phyloP scores from a whole-genome alignment of 2,797 vertebrate genomes.

The Spinus olivaceus region DNA sequence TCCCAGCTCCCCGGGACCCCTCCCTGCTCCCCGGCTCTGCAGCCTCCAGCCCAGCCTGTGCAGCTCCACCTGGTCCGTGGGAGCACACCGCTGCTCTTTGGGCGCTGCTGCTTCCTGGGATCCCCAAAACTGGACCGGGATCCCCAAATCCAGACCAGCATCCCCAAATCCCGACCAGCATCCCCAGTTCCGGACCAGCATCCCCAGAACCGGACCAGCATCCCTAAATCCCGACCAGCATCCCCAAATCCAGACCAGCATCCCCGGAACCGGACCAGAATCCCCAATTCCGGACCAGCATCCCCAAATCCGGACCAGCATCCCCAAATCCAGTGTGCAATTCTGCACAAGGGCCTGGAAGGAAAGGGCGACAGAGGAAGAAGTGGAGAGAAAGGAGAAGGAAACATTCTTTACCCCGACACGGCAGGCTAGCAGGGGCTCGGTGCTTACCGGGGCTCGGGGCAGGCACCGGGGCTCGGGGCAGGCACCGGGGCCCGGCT shows the following conservation, averaged over 20 bases:
- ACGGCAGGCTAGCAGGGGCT: fast-evolving
- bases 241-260: too few species aligned
- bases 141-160: too few species aligned
- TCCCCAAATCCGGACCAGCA: too few species aligned
- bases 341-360: too few species aligned
- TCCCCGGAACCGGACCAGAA: too few species aligned
- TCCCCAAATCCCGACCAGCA: too few species aligned
- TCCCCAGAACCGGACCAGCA: fast-evolving
- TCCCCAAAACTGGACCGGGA: background rate
- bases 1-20: too few species aligned
- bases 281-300: too few species aligned
- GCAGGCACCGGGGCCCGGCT: background rate
- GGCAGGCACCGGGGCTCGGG: background rate
- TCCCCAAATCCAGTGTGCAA: background rate
- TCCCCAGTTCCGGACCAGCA: too few species aligned
- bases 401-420: background rate
- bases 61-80: fast-evolving
- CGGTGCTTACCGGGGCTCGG: background rate
- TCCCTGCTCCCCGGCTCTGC: background rate
- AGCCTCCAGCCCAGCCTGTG: background rate
- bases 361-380: background rate
- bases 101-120: background rate
- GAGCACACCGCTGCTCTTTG: background rate
- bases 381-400: background rate
- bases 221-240: too few species aligned